Conservation (phyloP, 1,140 invertebrate species). For the Phortica variegata region DNA sequence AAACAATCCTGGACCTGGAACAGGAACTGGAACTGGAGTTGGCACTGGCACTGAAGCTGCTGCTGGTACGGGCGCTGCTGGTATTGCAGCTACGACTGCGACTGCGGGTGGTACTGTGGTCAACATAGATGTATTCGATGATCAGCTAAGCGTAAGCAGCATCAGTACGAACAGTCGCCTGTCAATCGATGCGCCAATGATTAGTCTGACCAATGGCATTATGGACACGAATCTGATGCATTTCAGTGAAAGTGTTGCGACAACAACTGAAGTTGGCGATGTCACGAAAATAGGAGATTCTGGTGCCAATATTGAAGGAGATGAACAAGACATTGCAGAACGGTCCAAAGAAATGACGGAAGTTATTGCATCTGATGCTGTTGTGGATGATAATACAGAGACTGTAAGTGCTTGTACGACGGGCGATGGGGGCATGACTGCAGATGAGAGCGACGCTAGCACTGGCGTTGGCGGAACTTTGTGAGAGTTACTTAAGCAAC, state of each 20-base stretch:
- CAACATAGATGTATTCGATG: conserved; percentile 62
- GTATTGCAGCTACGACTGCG: conserved; percentile 11
- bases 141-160: conserved; percentile 78
- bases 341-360: too few species aligned
- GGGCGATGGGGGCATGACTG: not conserved
- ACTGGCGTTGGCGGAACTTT: conserved; percentile 25
- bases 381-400: not conserved
- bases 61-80: conserved; percentile 3
- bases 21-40: conserved; percentile 6
- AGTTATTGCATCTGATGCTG: too few species aligned
- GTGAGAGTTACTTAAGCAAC: conserved; percentile 48
- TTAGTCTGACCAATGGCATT: conserved; percentile 61
- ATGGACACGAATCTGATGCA: conserved; percentile 73
- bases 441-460: conserved; percentile 4
- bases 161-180: conserved; percentile 77
- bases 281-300: conserved; percentile 64
- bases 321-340: not conserved
- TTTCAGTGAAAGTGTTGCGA: conserved; percentile 61
- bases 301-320: not conserved
- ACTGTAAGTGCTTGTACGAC: not conserved
- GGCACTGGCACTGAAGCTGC: not conserved
- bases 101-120: conserved; percentile 41
- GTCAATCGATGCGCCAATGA: conserved; percentile 68
- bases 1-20: not conserved
- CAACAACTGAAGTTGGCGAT: conserved; percentile 60